Evolutionary conservation across 2,113 vertebrate genomes (phyloP), one percentile per base, ranked within the genome.

Genomic region (Pardalotus punctatus): DNA sequence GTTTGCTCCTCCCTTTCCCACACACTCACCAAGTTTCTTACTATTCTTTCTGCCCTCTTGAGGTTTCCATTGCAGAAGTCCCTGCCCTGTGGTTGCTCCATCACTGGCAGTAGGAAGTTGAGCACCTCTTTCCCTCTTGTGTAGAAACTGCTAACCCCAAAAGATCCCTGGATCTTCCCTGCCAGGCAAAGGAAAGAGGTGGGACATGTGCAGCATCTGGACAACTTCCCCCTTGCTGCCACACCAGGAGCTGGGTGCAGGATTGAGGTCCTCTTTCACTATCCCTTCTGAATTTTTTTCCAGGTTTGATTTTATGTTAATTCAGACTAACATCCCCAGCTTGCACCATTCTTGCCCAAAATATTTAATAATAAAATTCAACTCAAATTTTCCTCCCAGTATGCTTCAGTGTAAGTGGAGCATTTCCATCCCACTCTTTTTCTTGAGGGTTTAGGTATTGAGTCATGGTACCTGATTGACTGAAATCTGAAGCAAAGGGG

Each of bases 81-180:
- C 18, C 35, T 65, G 45, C n/a, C 28, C 53, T 0, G 7, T 38
- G 51, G 4, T 14, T 29, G 4, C 35, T 65, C 45, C 0, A 0
- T 28, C 1, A 2, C 31, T 48, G 33, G 10, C 33, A 70, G 33
- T 10, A 33, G 27, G 51, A 89, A 17, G 8, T 2, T 81, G 29
- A 71, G 38, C 38, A 50, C n/a, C 36, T 82, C 28, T 47, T 86
- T 74, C 25, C 6, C 16, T 25, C 18, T 62, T 51, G 14, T 12
- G 12, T 10, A 87, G 51, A 33, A 42, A 24, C 29, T 51, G 18
- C 5, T 73, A 65, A 48, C 13, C 28, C 9, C 42, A 19, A n/a
- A 71, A 64, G 12, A 47, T 66, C 21, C 14, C 51, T 48, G 43
- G 38, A n/a, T 31, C 14, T 86, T 60, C n/a, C 17, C 12, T 47